phyloP scores from a whole-genome alignment of 2,888 invertebrate species.

The Cheilosia soror region DNA sequence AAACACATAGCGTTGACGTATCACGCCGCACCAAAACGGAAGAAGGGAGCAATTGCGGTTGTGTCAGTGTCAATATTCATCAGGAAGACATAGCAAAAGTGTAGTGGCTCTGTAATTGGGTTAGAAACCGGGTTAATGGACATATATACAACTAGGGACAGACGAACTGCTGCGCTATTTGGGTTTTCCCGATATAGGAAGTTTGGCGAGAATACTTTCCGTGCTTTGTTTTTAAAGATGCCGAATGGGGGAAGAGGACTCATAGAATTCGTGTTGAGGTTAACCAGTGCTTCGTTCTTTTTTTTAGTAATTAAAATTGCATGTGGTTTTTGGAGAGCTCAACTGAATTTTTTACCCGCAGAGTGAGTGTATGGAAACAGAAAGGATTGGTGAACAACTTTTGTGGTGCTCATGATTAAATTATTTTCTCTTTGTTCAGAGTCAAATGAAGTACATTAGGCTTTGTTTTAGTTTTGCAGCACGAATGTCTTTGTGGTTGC shows the following conservation, averaged over 20 bases:
- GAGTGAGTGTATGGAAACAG: not conserved
- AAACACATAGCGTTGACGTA: not conserved
- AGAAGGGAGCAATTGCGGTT: not conserved
- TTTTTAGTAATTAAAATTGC: slow-evolving; percentile 43
- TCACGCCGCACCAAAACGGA: not conserved
- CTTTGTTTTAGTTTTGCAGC: not conserved
- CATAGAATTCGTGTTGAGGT: slow-evolving; percentile 41
- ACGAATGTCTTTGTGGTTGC: too few relatives aligned
- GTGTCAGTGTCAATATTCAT: slow-evolving; percentile 26
- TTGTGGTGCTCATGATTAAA: slow-evolving; percentile 23
- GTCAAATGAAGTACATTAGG: slow-evolving; percentile 8
- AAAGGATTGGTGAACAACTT: not conserved
- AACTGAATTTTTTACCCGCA: not conserved
- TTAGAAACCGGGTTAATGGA: slow-evolving; percentile 52
- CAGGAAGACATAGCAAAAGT: slow-evolving; percentile 14
- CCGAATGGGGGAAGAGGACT: not conserved
- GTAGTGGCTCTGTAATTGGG: slow-evolving; percentile 34
- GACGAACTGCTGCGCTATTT: not conserved
- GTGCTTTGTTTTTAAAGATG: not conserved
- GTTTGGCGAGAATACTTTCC: slow-evolving; percentile 9
- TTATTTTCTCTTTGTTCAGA: not conserved
- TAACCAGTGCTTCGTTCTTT: slow-evolving; percentile 16
- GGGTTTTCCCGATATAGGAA: not conserved
- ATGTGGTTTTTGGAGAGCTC: slow-evolving; percentile 31
- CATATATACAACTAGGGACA: not conserved